phyloP scores from a whole-genome alignment of 2,113 vertebrate species.

The Sinocyclocheilus anshuiensis region DNA sequence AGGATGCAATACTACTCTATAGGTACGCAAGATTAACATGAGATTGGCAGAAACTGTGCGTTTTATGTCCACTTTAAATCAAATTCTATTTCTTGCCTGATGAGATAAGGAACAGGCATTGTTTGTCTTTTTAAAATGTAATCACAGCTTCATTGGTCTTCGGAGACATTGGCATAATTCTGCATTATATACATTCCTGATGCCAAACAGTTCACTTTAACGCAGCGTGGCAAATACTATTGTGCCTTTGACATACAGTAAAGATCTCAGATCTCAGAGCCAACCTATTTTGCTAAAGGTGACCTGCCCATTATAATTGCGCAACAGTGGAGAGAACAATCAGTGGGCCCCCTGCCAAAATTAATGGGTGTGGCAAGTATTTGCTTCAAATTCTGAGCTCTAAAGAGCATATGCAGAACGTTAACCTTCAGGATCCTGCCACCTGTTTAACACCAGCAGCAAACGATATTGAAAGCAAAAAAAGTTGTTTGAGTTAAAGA shows the following conservation, averaged over 20 bases:
- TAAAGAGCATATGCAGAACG: background rate
- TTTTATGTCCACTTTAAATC: conserved; percentile 3
- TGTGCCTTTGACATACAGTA: conserved; percentile 1
- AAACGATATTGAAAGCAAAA: background rate
- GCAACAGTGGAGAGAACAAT: background rate
- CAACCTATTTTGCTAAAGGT: background rate
- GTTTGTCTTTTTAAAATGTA: conserved; percentile 26
- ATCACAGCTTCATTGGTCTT: background rate
- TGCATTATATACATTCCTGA: conserved; percentile 10
- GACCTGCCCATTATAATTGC: background rate
- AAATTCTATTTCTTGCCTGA: conserved; percentile 42
- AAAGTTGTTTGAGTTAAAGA: background rate
- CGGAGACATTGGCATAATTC: background rate
- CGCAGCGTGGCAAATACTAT: background rate
- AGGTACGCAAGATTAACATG: no score
- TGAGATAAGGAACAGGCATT: conserved; percentile 6
- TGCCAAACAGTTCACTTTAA: background rate
- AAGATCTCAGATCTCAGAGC: background rate
- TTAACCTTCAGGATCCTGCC: background rate
- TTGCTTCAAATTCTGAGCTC: background rate
- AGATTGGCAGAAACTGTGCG: no score
- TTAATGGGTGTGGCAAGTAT: conserved; percentile 4
- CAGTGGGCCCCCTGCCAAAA: background rate
- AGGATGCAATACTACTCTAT: no score
- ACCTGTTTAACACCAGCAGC: conserved; percentile 1